Evolutionary conservation across 2,797 vertebrate genomes (phyloP).

Genomic region (Phoxinus dragarum): DNA sequence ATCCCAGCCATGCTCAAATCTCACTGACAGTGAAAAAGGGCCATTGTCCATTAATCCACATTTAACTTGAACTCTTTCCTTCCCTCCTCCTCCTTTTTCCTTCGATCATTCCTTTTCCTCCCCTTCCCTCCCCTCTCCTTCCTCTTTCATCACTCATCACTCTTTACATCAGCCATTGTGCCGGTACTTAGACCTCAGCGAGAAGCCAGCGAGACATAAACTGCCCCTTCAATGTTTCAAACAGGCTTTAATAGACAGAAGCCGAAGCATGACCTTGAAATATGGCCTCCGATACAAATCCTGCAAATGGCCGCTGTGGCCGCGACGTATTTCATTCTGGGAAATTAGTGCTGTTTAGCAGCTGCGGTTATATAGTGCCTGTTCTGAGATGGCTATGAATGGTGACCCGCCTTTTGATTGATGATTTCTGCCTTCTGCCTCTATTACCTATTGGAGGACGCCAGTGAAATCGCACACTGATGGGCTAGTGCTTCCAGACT

Average conservation of each 20-base stretch:
- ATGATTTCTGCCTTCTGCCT: slow-evolving; percentile 55
- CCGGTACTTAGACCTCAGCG: slow-evolving; percentile 75
- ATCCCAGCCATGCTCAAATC: not conserved
- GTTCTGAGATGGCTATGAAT: slow-evolving; percentile 61
- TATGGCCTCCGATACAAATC: slow-evolving; percentile 72
- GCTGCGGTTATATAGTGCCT: slow-evolving; percentile 69
- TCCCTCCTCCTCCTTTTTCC: not conserved
- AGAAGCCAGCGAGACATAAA: slow-evolving; percentile 79
- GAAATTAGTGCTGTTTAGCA: slow-evolving; percentile 78
- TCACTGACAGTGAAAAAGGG: slow-evolving; percentile 4
- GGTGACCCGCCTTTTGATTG: slow-evolving; percentile 61
- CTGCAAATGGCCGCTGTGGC: slow-evolving; percentile 73
- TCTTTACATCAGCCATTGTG: slow-evolving; percentile 77
- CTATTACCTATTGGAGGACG: slow-evolving; percentile 39
- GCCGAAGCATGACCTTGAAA: slow-evolving; percentile 73
- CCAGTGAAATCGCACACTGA: slow-evolving; percentile 59
- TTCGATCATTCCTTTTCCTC: slow-evolving; percentile 28
- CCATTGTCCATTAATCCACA: slow-evolving; percentile 31
- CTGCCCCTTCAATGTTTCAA: slow-evolving; percentile 75
- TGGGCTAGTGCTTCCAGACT: slow-evolving; percentile 31
- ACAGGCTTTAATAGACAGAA: slow-evolving; percentile 75
- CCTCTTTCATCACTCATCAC: slow-evolving; percentile 68
- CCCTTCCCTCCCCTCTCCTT: slow-evolving; percentile 7
- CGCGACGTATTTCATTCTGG: slow-evolving; percentile 73
- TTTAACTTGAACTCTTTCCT: slow-evolving; percentile 27